Evolutionary conservation across 2,113 vertebrate genomes (phyloP).

Genomic region (Phainopepla nitens): DNA sequence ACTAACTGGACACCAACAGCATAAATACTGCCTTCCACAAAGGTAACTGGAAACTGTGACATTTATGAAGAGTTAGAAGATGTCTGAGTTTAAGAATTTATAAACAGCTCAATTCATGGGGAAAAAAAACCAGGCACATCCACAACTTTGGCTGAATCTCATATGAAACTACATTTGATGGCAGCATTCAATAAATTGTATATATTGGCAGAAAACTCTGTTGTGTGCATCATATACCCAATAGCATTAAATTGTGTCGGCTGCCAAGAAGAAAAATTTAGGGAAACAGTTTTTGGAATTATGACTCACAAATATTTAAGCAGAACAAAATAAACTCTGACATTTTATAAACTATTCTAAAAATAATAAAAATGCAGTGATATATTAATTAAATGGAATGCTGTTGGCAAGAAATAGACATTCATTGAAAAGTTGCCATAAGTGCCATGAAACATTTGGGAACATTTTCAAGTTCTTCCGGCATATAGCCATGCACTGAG

Average conservation of each 20-base stretch:
- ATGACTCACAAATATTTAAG: background rate
- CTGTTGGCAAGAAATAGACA: background rate
- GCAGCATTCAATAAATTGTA: background rate
- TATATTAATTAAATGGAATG: background rate
- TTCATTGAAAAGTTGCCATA: background rate
- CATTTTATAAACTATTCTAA: background rate
- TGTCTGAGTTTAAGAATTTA: background rate
- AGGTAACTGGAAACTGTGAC: background rate
- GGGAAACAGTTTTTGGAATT: background rate
- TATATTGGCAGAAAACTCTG: background rate
- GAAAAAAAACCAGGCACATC: background rate
- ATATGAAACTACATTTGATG: background rate
- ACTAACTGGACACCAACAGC: background rate
- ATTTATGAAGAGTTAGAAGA: background rate
- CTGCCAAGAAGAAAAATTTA: background rate
- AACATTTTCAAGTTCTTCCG: background rate
- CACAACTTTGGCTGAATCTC: background rate
- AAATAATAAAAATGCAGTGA: background rate
- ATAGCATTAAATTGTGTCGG: background rate
- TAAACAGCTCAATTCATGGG: background rate
- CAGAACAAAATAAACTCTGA: background rate
- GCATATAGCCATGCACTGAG: background rate
- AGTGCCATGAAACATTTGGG: background rate
- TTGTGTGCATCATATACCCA: accelerated
- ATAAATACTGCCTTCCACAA: background rate